Percentiles rank a stretch among this genome's conserved stretches.
Conservation (phyloP, 2,797 vertebrate genomes). For the Catostomus latipinnis region DNA sequence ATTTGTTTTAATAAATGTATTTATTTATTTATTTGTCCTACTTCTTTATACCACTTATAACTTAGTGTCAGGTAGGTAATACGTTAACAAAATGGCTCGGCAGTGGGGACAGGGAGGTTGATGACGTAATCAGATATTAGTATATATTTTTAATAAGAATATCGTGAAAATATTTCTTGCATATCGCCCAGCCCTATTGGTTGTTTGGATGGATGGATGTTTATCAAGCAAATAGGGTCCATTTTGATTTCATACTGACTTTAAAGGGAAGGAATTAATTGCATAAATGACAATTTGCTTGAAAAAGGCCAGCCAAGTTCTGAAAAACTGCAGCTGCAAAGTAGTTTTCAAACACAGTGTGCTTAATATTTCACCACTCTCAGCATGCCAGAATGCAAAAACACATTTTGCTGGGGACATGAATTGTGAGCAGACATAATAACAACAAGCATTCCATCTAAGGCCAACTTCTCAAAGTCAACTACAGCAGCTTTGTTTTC, state of each 20-base stretch:
- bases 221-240: background rate
- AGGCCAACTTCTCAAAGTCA: slow-evolving; percentile 64
- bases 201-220: no score
- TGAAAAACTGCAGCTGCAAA: slow-evolving; percentile 57
- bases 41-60: no score
- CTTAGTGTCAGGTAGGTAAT: no score
- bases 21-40: no score
- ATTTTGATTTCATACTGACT: background rate
- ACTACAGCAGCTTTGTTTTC: slow-evolving; percentile 53
- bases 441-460: slow-evolving; percentile 67
- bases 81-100: no score
- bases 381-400: slow-evolving; percentile 66
- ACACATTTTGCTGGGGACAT: slow-evolving; percentile 66
- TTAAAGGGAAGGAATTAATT: slow-evolving; percentile 59
- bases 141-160: background rate
- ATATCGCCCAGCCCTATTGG: no score
- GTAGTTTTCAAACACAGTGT: slow-evolving; percentile 70
- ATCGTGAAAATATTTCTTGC: no score
- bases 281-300: slow-evolving; percentile 66
- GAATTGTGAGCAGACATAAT: slow-evolving; percentile 68
- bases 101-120: no score
- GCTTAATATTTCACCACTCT: slow-evolving; percentile 75
- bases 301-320: slow-evolving; percentile 61
- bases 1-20: no score
- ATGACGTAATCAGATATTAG: no score